phyloP scores from a whole-genome alignment of 2,113 vertebrate species.

The Gorsachius goisagi region DNA sequence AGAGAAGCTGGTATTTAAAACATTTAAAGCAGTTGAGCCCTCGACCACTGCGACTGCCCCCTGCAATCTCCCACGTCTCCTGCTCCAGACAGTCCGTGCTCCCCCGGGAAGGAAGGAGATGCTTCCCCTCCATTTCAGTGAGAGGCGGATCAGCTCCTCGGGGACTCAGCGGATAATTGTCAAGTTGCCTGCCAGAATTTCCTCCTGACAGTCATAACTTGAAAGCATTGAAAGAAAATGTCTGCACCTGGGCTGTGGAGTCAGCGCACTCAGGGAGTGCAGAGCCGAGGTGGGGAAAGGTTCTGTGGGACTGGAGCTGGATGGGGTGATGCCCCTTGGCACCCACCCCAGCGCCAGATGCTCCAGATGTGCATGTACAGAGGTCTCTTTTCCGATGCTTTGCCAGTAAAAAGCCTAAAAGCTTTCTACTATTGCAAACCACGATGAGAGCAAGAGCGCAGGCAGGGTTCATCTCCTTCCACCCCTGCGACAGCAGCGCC shows the following conservation, averaged over 20 bases:
- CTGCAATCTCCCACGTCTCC: background rate
- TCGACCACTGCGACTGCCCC: background rate
- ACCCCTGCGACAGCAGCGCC: background rate
- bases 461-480: background rate
- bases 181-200: constrained; percentile 47
- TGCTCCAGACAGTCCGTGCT: background rate
- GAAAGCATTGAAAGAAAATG: constrained; percentile 31
- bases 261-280: fast-evolving
- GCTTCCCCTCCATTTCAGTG: background rate
- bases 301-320: background rate
- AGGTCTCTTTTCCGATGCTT: background rate
- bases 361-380: background rate
- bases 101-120: background rate
- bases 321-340: background rate
- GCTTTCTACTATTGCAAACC: background rate
- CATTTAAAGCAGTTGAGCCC: background rate
- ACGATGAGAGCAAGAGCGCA: background rate
- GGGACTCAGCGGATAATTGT: background rate
- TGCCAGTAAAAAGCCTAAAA: background rate
- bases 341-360: background rate
- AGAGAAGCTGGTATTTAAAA: background rate
- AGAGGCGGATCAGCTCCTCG: constrained; percentile 2
- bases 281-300: background rate
- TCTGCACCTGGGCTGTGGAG: background rate
- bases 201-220: constrained; percentile 25